A percentile compares a stretch with the other conserved stretches of the same genome.
Evolutionary conservation across 2,113 vertebrate species (phyloP).

Genomic region (Cynopterus brachyotis): DNA sequence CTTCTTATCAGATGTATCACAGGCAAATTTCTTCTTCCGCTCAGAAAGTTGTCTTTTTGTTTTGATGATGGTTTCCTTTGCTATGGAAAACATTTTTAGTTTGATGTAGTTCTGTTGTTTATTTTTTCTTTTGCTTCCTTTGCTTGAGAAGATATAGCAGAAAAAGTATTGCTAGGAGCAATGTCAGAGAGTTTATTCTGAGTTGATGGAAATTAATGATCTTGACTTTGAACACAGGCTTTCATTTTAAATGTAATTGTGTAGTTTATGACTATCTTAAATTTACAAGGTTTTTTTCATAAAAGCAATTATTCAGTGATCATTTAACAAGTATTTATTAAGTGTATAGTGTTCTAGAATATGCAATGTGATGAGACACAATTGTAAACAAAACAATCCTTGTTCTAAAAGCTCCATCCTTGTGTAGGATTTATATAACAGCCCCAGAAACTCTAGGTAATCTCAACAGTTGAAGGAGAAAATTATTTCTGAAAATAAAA

Average conservation of each 20-base stretch:
- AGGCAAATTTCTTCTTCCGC: too few relatives aligned
- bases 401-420: neutral
- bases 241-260: neutral
- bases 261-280: conserved; percentile 17
- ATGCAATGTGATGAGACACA: neutral
- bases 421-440: neutral
- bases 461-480: neutral
- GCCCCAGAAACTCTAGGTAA: neutral
- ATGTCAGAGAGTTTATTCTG: neutral
- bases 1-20: too few relatives aligned
- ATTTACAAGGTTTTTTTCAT: neutral
- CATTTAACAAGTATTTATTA: neutral
- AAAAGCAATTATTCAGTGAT: conserved; percentile 32
- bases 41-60: too few relatives aligned
- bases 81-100: too few relatives aligned
- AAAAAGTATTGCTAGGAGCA: too few relatives aligned
- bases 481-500: conserved; percentile 23
- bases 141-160: too few relatives aligned
- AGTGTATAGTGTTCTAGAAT: neutral
- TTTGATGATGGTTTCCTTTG: too few relatives aligned
- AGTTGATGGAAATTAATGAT: conserved; percentile 26
- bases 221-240: neutral
- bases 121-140: too few relatives aligned
- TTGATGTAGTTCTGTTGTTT: too few relatives aligned
- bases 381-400: neutral